A percentile compares a stretch with the other conserved stretches of the same genome.
Evolutionary conservation across 1,140 invertebrate genomes (phyloP).

Genomic region (Harpegnathos saltator): DNA sequence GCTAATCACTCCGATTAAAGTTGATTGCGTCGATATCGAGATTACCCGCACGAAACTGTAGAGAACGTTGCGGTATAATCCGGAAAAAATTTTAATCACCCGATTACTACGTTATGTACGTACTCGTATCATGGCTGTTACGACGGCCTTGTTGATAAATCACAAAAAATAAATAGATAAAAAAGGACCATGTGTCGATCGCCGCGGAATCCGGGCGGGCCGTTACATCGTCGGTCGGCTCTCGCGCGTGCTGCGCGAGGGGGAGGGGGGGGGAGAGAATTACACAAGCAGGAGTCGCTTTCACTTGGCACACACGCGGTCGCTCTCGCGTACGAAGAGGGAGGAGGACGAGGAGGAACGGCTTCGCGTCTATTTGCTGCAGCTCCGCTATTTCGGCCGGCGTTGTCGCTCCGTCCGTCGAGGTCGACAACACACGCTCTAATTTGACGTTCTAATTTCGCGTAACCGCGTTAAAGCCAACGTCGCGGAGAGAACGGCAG

Average conservation of each 20-base stretch:
- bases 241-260: conserved; percentile 9
- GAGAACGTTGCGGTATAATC: no score
- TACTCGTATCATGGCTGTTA: no score
- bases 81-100: no score
- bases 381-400: conserved; percentile 52
- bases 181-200: background rate
- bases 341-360: no score
- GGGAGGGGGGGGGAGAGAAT: conserved; percentile 29
- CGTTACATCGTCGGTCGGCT: conserved; percentile 9
- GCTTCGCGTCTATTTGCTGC: conserved; percentile 56
- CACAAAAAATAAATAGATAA: no score
- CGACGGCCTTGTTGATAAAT: background rate
- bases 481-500: conserved; percentile 17
- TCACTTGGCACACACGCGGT: conserved; percentile 64
- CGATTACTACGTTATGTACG: no score
- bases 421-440: conserved; percentile 62
- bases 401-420: conserved; percentile 55
- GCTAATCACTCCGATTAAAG: no score
- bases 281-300: conserved; percentile 66
- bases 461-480: conserved; percentile 64
- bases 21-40: no score
- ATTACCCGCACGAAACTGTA: no score
- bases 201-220: background rate
- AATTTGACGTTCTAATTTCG: conserved; percentile 71
- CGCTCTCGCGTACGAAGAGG: conserved; percentile 14